These are phyloP conservation scores for Hycleus phaleratus DNA, from an alignment of 1,140 invertebrate species.

Conservation along the genomic window DNA sequence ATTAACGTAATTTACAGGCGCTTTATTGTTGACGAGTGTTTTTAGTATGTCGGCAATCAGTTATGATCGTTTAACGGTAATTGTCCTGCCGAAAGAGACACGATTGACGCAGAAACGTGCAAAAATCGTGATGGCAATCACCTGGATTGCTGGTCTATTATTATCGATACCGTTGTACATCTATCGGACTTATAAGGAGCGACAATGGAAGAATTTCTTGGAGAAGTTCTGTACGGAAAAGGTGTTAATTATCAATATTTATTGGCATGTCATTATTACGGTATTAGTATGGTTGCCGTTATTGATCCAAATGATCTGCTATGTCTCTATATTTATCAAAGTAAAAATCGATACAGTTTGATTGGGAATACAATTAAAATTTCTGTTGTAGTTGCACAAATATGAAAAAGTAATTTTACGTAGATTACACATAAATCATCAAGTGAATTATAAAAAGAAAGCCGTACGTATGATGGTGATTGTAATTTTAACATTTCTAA, in stretches of 20 bases:
- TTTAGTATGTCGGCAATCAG: constrained; percentile 71
- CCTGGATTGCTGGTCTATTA: constrained; percentile 56
- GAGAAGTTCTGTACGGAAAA: constrained; percentile 65
- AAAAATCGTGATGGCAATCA: constrained; percentile 52
- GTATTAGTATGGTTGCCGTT: constrained; percentile 65
- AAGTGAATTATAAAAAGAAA: constrained; percentile 53
- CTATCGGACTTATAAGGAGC: constrained; percentile 55
- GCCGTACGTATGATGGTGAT: constrained; percentile 63
- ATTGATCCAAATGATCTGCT: constrained; percentile 58
- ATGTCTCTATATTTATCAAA: constrained; percentile 56
- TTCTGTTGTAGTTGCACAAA: constrained; percentile 45
- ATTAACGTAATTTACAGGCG: constrained; percentile 42
- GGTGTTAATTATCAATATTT: constrained; percentile 50
- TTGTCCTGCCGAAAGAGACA: constrained; percentile 62
- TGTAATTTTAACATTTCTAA: constrained; percentile 55
- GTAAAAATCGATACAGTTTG: constrained; percentile 34
- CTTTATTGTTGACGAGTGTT: constrained; percentile 62
- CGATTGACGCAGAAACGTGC: constrained; percentile 52
- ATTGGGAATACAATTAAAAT: background rate
- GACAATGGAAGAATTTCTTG: constrained; percentile 60
- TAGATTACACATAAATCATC: constrained; percentile 44
- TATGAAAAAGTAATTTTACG: constrained; percentile 50
- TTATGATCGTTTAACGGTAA: constrained; percentile 73
- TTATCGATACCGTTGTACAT: constrained; percentile 58
- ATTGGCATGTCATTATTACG: constrained; percentile 65